Evolutionary conservation across 2,113 vertebrate species (phyloP).

Genomic region (Pelusios castaneus): DNA sequence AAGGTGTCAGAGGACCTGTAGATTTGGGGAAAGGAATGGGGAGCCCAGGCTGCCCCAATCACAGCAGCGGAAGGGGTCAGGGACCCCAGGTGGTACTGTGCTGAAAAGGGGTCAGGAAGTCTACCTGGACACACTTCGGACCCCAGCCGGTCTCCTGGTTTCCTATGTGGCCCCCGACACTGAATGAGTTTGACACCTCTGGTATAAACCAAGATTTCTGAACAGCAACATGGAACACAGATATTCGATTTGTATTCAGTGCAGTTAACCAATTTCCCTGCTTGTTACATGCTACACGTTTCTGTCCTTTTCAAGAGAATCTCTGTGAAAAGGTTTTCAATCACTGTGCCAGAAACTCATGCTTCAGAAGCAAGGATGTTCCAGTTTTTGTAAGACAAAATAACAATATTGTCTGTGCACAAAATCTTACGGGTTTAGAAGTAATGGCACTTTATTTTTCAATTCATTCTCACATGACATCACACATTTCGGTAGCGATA

Average conservation of each 20-base stretch:
- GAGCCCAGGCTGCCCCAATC: too few species aligned
- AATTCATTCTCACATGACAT: constrained; percentile 9
- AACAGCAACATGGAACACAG: neutral
- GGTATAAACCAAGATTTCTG: neutral
- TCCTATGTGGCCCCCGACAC: too few species aligned
- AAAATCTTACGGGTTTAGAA: constrained; percentile 34
- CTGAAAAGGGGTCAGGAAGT: too few species aligned
- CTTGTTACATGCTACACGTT: neutral
- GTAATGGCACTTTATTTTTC: constrained; percentile 19
- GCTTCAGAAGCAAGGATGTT: rapidly evolving
- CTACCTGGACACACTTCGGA: too few species aligned
- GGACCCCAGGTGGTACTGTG: too few species aligned
- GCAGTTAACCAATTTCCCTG: neutral
- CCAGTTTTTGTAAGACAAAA: neutral
- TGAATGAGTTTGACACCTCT: too few species aligned
- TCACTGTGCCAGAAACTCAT: neutral
- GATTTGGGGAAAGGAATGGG: too few species aligned
- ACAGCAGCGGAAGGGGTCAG: too few species aligned
- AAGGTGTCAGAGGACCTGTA: too few species aligned
- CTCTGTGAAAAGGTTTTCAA: neutral
- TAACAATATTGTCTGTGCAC: neutral
- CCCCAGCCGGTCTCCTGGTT: too few species aligned
- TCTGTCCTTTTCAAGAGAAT: neutral
- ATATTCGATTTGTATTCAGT: neutral
- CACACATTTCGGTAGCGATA: neutral